Percentiles rank a stretch among this genome's conserved stretches.
These are phyloP conservation scores for Drosophila kurseongensis DNA, from an alignment of 1,140 invertebrate species.

Conservation along the genomic window DNA sequence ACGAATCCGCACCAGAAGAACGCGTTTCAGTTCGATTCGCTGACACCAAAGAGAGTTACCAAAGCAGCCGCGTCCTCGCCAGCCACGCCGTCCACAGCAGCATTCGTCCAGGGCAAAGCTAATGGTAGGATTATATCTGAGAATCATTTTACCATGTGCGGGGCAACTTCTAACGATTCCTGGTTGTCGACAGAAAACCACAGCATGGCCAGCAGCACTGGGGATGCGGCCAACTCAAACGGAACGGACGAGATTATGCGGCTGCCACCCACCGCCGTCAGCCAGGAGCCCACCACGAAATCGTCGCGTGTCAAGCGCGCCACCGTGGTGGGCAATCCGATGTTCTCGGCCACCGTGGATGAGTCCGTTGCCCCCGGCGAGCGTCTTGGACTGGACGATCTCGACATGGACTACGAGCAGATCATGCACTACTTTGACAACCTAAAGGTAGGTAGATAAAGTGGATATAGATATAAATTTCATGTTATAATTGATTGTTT, in stretches of 20 bases:
- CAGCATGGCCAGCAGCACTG: conserved; percentile 68
- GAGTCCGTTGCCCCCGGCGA: conserved; percentile 84
- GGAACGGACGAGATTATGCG: conserved; percentile 69
- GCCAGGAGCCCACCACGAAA: conserved; percentile 85
- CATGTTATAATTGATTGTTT: too few species aligned
- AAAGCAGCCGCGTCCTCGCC: conserved; percentile 46
- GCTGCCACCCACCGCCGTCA: conserved; percentile 64
- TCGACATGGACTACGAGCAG: conserved; percentile 98
- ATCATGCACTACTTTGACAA: conserved; percentile 99
- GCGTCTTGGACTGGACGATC: conserved; percentile 89
- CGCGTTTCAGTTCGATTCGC: conserved; percentile 83
- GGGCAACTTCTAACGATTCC: background rate
- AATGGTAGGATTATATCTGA: conserved; percentile 20
- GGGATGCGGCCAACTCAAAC: conserved; percentile 71
- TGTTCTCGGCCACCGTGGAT: conserved; percentile 88
- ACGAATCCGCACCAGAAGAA: conserved; percentile 81
- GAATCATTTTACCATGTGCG: too few species aligned
- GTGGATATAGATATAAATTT: too few species aligned
- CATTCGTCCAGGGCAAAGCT: conserved; percentile 25
- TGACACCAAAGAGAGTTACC: conserved; percentile 81
- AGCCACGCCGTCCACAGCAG: conserved; percentile 33
- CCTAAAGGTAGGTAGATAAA: conserved; percentile 90
- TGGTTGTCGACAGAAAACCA: conserved; percentile 37
- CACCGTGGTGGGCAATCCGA: conserved; percentile 94
- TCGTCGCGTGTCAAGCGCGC: conserved; percentile 88